Evolutionary conservation across 2,888 invertebrate species (phyloP), one percentile per base, ranked within the genome.

Genomic region (Agrilus biguttatus): DNA sequence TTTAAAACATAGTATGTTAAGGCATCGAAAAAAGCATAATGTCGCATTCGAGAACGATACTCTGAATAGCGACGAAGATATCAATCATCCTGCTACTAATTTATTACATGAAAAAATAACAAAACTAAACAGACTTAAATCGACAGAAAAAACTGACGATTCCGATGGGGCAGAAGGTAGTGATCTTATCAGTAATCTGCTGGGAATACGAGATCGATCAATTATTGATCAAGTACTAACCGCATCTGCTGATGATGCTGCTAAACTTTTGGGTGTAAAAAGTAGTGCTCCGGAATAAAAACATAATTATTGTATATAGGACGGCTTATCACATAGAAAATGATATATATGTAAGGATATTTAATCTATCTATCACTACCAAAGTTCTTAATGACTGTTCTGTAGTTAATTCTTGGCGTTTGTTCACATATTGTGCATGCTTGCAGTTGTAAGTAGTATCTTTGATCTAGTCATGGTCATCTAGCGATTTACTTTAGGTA

Each of bases 1-100:
- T 0, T 69, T 93, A 38, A 93, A 93, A 59, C 92, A 93, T 70
- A 89, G 89, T 66, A 92, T 93, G 92, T 72, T 92, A 51, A 77
- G 92, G 0, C 92, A 93, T 62, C 75, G 89, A 53, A 90, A 91
- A 69, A 92, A 91, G 65, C 92, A 92, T 61, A 77, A 75, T 49
- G 74, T 77, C 6, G 55, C 56, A 32, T 58, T 59, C 40, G 62
- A 74, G 35, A 72, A 72, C 36, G 63, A 65, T 40, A 69, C 70
- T 19, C 39, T 67, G 62, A 46, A 65, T 55, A 56, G 74, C 62
- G 59, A 68, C 53, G 61, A 69, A 45, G 69, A 72, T 36, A 50
- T 47, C 5, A 55, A 50, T 38, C 45, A 45, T 23, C 40, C 33
- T 14, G 43, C 43, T 43, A 39, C 42, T 17, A 41, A 28, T 34